phyloP scores from a whole-genome alignment of 2,888 invertebrate genomes.

The Pristionchus japonicus region DNA sequence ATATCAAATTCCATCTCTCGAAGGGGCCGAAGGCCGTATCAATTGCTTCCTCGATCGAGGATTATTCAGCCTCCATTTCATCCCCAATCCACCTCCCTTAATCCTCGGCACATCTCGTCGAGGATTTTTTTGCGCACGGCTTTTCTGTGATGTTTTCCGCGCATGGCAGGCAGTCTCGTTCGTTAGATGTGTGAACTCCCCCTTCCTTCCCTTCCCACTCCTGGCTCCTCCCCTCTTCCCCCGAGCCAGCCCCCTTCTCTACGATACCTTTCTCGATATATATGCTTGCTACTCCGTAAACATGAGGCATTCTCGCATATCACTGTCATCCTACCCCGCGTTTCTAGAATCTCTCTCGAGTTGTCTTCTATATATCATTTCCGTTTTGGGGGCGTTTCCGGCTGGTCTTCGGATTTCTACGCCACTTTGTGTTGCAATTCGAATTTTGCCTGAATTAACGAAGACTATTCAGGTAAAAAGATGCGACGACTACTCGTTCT shows the following conservation, averaged over 20 bases:
- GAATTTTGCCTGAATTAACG: not conserved
- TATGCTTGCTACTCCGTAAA: not conserved
- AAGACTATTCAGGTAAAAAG: not conserved
- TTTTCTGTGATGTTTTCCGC: not conserved
- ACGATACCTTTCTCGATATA: not conserved
- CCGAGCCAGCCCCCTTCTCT: not conserved
- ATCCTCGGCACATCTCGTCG: not conserved
- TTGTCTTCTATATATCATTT: not conserved
- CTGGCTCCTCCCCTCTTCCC: conserved; percentile 8
- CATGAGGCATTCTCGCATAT: not conserved
- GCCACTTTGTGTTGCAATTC: too few species aligned
- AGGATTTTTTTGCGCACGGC: not conserved
- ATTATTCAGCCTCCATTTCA: not conserved
- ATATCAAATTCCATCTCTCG: conserved; percentile 3
- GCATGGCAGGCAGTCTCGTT: not conserved
- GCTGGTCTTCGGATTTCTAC: not conserved
- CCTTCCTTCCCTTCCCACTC: not conserved
- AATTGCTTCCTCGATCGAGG: not conserved
- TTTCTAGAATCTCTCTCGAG: not conserved
- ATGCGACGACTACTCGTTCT: conserved; percentile 4
- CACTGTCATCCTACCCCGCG: not conserved
- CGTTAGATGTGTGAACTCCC: not conserved
- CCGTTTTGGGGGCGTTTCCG: not conserved
- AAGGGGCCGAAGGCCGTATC: not conserved
- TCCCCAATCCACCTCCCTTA: not conserved